Conservation (phyloP, 1,140 invertebrate species). For the Drosophila azteca region DNA sequence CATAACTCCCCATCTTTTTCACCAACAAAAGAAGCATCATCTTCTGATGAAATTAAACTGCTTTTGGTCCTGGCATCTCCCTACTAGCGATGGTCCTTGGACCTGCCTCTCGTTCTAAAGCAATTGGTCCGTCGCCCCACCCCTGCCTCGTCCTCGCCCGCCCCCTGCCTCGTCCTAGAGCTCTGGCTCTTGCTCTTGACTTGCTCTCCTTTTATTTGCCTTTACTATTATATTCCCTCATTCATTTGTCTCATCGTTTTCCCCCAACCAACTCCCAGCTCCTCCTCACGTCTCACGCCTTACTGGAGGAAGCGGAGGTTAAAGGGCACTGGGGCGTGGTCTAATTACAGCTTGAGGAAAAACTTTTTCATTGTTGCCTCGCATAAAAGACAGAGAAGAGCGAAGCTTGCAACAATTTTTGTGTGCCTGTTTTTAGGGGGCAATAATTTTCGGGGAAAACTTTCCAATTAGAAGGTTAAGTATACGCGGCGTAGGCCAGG, state of each 20-base stretch:
- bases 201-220: constrained; percentile 62
- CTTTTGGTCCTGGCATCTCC: constrained; percentile 13
- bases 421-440: constrained; percentile 31
- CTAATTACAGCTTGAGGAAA: constrained; percentile 63
- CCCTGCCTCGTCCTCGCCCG: no score
- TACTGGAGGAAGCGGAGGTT: background rate
- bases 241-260: constrained; percentile 69
- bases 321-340: constrained; percentile 40
- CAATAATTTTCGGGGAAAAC: constrained; percentile 56
- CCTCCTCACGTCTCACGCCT: no score
- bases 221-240: constrained; percentile 68
- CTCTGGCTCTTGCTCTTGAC: constrained; percentile 19
- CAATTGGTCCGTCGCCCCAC: background rate
- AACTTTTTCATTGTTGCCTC: constrained; percentile 62
- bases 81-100: background rate
- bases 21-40: constrained; percentile 40
- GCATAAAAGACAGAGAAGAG: constrained; percentile 28
- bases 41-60: constrained; percentile 74
- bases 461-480: constrained; percentile 70
- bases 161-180: no score
- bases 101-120: constrained; percentile 5
- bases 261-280: constrained; percentile 6
- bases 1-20: background rate
- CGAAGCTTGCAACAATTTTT: constrained; percentile 45
- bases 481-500: constrained; percentile 49